phyloP scores from a whole-genome alignment of 2,113 vertebrate genomes.

The Anser brachyrhynchus region DNA sequence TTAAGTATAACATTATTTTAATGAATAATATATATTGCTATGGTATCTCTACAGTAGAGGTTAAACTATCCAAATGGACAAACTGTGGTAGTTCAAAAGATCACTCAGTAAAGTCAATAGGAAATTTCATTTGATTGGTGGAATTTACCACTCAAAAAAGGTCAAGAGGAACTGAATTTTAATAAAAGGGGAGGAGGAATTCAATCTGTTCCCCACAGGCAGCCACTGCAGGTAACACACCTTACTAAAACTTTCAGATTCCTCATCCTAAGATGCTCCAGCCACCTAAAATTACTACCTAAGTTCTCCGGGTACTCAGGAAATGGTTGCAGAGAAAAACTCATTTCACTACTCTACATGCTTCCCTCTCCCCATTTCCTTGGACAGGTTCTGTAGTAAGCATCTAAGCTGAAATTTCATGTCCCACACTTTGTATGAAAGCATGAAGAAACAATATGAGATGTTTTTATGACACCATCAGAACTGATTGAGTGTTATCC shows the following conservation, averaged over 20 bases:
- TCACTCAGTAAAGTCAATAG: not conserved
- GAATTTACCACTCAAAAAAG: not conserved
- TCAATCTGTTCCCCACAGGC: not conserved
- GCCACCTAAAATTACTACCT: not conserved
- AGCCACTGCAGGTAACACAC: not conserved
- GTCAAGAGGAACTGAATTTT: not conserved
- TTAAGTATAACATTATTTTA: not conserved
- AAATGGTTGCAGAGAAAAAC: not conserved
- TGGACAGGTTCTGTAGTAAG: not conserved
- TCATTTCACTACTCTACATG: not conserved
- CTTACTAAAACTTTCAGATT: not conserved
- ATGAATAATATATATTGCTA: not conserved
- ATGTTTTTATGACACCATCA: not conserved
- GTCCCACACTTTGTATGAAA: not conserved
- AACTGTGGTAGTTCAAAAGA: not conserved
- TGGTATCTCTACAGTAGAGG: not conserved
- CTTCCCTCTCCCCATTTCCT: not conserved
- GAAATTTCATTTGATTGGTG: not conserved
- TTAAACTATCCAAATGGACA: not conserved
- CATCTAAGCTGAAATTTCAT: not conserved
- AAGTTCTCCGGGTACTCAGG: not conserved
- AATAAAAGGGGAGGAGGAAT: not conserved
- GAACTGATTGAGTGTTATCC: not conserved
- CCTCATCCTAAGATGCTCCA: not conserved
- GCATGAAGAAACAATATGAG: not conserved